These are phyloP conservation scores for Anaspis maculata DNA, from an alignment of 2,888 invertebrate species.

Conservation along the genomic window DNA sequence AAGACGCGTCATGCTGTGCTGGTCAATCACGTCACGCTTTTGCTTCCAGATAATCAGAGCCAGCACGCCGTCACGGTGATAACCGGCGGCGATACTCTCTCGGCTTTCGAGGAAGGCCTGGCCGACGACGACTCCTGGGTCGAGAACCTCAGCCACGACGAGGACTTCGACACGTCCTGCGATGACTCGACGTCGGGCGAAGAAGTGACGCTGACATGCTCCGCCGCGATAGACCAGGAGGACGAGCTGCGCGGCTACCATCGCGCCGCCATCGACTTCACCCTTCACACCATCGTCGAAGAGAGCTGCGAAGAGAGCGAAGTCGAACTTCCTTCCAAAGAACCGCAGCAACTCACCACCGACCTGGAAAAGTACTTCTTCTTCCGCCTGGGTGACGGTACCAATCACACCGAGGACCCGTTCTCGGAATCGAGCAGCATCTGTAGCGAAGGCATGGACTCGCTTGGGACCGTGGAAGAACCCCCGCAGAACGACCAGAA, in stretches of 20 bases:
- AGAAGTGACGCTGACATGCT: slow-evolving; percentile 50
- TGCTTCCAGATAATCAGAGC: slow-evolving; percentile 27
- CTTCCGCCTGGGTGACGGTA: slow-evolving; percentile 73
- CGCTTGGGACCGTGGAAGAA: slow-evolving; percentile 53
- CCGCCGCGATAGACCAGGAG: slow-evolving; percentile 58
- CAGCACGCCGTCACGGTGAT: slow-evolving; percentile 53
- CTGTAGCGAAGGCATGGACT: slow-evolving; percentile 75
- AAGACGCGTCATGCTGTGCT: slow-evolving; percentile 23
- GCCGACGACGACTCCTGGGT: slow-evolving; percentile 91
- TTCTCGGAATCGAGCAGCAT: slow-evolving; percentile 79
- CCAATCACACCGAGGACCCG: slow-evolving; percentile 51
- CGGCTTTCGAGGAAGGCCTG: slow-evolving; percentile 74
- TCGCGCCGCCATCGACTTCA: slow-evolving; percentile 77
- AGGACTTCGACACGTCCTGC: slow-evolving; percentile 52
- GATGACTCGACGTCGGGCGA: slow-evolving; percentile 61
- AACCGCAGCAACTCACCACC: slow-evolving; percentile 64
- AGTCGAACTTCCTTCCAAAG: slow-evolving; percentile 52
- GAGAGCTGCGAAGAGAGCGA: slow-evolving; percentile 93
- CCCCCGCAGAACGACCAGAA: slow-evolving; percentile 28
- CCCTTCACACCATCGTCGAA: slow-evolving; percentile 86
- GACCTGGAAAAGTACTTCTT: slow-evolving; percentile 88
- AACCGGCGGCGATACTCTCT: slow-evolving; percentile 61
- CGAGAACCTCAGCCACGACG: slow-evolving; percentile 76
- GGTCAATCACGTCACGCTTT: slow-evolving; percentile 20
- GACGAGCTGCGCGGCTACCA: slow-evolving; percentile 78